Base-by-base conservation (phyloP, 1,140 invertebrate genomes). In the Nasonia giraulti region DNA sequence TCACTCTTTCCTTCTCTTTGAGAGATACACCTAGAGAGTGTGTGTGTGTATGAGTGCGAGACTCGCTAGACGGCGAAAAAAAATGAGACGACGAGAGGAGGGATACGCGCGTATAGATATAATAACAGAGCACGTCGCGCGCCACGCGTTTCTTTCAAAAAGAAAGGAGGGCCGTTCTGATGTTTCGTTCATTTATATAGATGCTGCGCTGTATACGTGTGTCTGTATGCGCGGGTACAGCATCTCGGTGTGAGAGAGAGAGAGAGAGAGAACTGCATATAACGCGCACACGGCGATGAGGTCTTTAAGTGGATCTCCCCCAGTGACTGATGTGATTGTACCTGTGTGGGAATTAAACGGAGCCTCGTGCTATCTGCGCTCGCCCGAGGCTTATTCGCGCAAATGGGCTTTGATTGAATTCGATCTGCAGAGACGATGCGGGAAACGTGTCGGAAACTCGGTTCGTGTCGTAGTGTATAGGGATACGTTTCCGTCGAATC, bases 111-210 rank as follows among this genome's bases (percentile, higher is more conserved):
- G 87, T 85, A 88, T 89, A 90, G 92, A 93, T 89, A 90, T 92
- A 93, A 93, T 92, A 93, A 93, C 91, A 93, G 91, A 92, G 91
- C 90, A 88, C 89, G 87, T 83, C 87, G 88, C 89, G 89, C 87
- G 88, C 84, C 85, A 83, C 82, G 69, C 77, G 83, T 66, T 80
- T 23, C 5, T 55, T 78, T 77, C 86, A 86, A 50, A 83, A 69
- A 83, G 40, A 91, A 91, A 91, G 89, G 88, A 91, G 90, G 90
- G 87, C 82, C 89, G 87, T 90, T 89, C 87, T 87, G 88, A 88
- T 88, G 86, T 89, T 85, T 85, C 47, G 71, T 80, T 84, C 69
- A 77, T 75, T 80, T 47, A 76, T 80, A 62, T 40, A 75, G 10
- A 27, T 40, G 10, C 10, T 74, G 31, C 1, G 23, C 33, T 75